Percentiles rank a stretch among this genome's conserved stretches.
Evolutionary conservation across 64 coral and sea anemone genomes (phyloP).

Genomic region (Hydrozoanthus tunicans): DNA sequence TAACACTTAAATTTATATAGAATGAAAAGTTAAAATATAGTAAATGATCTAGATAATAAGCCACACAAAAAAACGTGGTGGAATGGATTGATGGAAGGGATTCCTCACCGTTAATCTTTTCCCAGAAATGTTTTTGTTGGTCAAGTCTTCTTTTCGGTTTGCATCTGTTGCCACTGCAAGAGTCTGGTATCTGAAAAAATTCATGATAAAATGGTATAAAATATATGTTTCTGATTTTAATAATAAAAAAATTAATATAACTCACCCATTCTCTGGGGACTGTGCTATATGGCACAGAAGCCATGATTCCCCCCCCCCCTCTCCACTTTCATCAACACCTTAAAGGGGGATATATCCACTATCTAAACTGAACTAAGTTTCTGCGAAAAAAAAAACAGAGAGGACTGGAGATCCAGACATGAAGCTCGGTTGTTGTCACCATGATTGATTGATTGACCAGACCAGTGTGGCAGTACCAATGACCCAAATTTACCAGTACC

Average conservation of each 20-base stretch:
- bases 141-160: conserved; percentile 92
- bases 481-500: background rate
- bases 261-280: no score
- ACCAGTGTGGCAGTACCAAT: background rate
- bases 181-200: conserved; percentile 86
- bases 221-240: background rate
- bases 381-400: no score
- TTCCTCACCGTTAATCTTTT: conserved; percentile 90
- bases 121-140: conserved; percentile 91
- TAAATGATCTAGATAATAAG: no score
- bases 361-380: no score
- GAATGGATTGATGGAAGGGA: background rate
- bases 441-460: no score
- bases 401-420: no score
- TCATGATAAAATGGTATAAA: conserved; percentile 7
- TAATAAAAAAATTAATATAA: no score
- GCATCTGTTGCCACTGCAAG: conserved; percentile 98
- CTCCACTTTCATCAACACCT: no score
- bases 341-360: no score
- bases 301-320: no score
- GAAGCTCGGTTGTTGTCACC: no score
- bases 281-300: no score
- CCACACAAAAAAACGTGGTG: background rate
- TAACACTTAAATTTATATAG: background rate
- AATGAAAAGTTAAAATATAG: background rate